These are phyloP conservation scores for Nymphalis c-album DNA, from an alignment of 2,888 invertebrate species.

Conservation along the genomic window DNA sequence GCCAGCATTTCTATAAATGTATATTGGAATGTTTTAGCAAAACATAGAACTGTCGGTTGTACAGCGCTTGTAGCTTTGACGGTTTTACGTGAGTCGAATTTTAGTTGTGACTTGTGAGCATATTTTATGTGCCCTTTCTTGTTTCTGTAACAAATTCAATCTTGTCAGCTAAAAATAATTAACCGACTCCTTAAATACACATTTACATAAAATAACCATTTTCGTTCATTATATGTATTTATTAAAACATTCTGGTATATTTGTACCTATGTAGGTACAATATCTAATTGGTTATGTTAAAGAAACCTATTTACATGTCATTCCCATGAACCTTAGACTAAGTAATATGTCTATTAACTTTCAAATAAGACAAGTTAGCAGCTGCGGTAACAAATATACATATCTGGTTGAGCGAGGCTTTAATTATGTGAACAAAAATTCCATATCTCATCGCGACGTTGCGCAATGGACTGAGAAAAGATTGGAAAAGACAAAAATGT, in stretches of 20 bases:
- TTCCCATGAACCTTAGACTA: not conserved
- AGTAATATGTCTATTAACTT: slow-evolving; percentile 11
- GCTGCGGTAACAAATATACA: slow-evolving; percentile 22
- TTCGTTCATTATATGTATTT: too few species aligned
- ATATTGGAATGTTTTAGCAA: slow-evolving; percentile 18
- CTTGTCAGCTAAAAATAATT: not conserved
- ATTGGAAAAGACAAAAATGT: not conserved
- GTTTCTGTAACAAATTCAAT: not conserved
- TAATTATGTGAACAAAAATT: slow-evolving; percentile 21
- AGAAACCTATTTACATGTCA: too few species aligned
- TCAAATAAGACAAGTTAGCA: slow-evolving; percentile 14
- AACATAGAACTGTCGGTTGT: not conserved
- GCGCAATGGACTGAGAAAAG: slow-evolving; percentile 2
- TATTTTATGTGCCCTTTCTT: not conserved
- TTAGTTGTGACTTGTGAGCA: not conserved
- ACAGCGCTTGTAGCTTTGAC: not conserved
- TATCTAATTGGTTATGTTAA: too few species aligned
- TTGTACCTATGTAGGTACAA: too few species aligned
- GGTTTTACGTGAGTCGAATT: slow-evolving; percentile 5
- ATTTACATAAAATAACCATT: too few species aligned
- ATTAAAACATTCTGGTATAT: too few species aligned
- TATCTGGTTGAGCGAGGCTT: slow-evolving; percentile 16
- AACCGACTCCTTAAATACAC: too few species aligned
- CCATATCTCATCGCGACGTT: not conserved
- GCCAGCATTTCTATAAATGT: slow-evolving; percentile 20